Evolutionary conservation across 2,797 vertebrate species (phyloP).

Genomic region (Ispidina lecontei): DNA sequence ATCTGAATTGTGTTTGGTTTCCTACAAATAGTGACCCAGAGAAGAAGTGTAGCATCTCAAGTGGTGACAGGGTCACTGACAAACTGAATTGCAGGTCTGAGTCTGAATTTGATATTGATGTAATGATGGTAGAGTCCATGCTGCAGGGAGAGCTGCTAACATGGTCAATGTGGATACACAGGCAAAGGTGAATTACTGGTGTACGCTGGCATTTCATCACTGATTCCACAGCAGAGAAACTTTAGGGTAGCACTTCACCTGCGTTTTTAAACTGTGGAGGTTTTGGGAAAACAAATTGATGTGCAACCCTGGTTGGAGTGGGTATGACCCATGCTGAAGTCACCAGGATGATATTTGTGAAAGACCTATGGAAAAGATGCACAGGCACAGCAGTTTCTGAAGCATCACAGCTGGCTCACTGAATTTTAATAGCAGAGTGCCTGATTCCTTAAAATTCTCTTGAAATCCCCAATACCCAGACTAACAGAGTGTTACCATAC

Average conservation of each 20-base stretch:
- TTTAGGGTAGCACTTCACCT: neutral
- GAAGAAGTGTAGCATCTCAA: neutral
- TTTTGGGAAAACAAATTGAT: neutral
- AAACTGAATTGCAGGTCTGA: neutral
- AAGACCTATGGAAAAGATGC: neutral
- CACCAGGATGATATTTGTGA: neutral
- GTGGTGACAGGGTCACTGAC: neutral
- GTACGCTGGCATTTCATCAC: neutral
- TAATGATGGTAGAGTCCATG: neutral
- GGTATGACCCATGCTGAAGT: neutral
- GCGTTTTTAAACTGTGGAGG: neutral
- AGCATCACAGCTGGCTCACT: neutral
- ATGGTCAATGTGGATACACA: neutral
- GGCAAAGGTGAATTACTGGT: neutral
- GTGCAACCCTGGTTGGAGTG: neutral
- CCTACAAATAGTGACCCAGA: neutral
- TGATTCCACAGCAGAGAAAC: neutral
- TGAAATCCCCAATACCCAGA: neutral
- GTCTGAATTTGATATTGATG: neutral
- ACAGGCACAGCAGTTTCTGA: neutral
- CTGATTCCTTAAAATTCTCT: neutral
- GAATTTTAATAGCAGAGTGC: neutral
- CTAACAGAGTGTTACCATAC: conserved; percentile 6
- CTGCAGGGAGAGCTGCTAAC: neutral
- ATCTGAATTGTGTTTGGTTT: neutral